Conservation (phyloP, 1,140 invertebrate genomes). For the Vollenhovia emeryi region DNA sequence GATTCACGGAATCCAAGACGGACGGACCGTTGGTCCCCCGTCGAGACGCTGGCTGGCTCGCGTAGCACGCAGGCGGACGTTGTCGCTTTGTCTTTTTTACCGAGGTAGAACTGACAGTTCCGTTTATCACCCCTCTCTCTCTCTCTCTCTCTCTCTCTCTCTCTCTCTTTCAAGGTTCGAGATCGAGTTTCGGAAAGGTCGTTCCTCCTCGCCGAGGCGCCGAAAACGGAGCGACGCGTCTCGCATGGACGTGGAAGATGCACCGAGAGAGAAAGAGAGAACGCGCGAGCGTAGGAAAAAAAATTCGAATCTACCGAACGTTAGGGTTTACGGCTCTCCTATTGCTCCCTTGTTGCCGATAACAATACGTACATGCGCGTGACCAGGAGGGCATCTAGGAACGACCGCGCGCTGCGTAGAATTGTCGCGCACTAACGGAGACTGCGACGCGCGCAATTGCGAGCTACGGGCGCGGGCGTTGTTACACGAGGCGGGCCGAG, state of each 20-base stretch:
- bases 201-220: not conserved
- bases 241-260: not conserved
- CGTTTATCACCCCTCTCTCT: not conserved
- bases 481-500: not conserved
- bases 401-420: constrained; percentile 10
- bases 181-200: not conserved
- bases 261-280: not conserved
- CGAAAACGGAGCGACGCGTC: not conserved
- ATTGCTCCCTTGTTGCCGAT: not conserved
- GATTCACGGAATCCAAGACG: no score
- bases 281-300: not conserved
- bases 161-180: not conserved
- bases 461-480: not conserved
- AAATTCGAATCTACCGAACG: not conserved
- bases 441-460: constrained; percentile 12
- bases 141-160: no score
- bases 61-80: no score
- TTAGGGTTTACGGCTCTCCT: not conserved
- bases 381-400: not conserved
- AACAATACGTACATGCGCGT: not conserved
- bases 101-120: not conserved
- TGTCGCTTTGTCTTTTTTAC: no score
- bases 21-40: no score
- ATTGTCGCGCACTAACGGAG: not conserved
- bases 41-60: no score